phyloP scores from a whole-genome alignment of 2,113 vertebrate species.

The Myrmophylax atrothorax region DNA sequence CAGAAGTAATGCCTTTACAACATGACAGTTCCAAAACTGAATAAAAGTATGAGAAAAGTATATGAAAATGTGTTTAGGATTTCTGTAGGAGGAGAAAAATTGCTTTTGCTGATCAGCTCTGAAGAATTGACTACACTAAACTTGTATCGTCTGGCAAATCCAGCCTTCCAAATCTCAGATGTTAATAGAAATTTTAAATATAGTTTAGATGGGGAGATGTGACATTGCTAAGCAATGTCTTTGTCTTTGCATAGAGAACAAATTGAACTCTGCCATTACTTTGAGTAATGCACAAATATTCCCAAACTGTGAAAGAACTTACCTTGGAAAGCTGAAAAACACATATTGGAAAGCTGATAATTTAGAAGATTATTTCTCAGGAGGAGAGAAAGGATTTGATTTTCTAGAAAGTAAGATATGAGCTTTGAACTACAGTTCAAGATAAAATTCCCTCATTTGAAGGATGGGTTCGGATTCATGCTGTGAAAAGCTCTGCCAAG shows the following conservation, averaged over 20 bases:
- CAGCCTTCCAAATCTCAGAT: background rate
- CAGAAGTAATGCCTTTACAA: background rate
- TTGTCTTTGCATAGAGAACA: background rate
- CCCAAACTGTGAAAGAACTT: background rate
- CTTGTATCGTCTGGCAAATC: background rate
- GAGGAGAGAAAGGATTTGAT: background rate
- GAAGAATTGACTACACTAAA: background rate
- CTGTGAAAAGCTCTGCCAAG: background rate
- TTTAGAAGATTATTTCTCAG: background rate
- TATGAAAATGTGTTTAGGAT: background rate
- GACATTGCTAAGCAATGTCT: rapidly evolving
- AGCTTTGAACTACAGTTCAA: background rate
- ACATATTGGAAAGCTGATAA: background rate
- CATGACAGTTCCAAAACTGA: background rate
- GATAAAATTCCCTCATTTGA: background rate
- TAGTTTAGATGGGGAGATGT: background rate
- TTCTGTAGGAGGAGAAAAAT: background rate
- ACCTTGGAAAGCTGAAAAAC: background rate
- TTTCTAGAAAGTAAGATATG: background rate
- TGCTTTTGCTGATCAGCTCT: background rate
- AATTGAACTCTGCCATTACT: background rate
- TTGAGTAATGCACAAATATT: background rate
- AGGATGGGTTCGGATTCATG: background rate
- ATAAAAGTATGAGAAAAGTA: background rate
- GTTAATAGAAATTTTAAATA: background rate